Evolutionary conservation across 2,888 invertebrate genomes (phyloP).

Genomic region (Stomorhina lunata): DNA sequence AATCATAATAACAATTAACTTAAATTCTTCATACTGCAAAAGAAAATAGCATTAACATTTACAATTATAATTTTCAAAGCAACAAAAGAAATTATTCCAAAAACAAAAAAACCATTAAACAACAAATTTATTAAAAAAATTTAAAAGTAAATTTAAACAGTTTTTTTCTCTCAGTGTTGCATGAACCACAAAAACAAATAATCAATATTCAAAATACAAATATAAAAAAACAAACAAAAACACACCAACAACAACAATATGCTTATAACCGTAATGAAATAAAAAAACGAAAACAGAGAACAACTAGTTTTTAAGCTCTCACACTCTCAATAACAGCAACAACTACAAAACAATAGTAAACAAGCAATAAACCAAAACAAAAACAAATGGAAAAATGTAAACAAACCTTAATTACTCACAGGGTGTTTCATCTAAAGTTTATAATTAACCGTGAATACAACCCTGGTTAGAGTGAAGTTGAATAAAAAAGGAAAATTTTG

Average conservation of each 20-base stretch:
- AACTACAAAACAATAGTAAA: slow-evolving; percentile 17
- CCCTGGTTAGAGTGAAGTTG: not conserved
- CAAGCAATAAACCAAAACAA: slow-evolving; percentile 4
- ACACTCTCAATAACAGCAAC: slow-evolving; percentile 14
- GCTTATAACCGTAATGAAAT: slow-evolving; percentile 50
- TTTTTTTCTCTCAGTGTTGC: slow-evolving; percentile 64
- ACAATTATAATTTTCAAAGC: not conserved
- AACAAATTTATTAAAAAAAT: slow-evolving; percentile 22
- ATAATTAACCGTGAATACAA: not conserved
- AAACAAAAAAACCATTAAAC: not conserved
- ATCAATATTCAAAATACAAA: slow-evolving; percentile 28
- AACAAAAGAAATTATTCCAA: slow-evolving; percentile 5
- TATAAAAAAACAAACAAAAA: slow-evolving; percentile 4
- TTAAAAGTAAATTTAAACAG: slow-evolving; percentile 34
- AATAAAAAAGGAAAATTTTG: no score
- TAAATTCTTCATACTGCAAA: not conserved
- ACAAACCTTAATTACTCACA: slow-evolving; percentile 24
- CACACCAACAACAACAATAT: slow-evolving; percentile 39
- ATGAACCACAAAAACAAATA: slow-evolving; percentile 51
- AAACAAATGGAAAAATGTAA: not conserved
- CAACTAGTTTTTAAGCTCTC: slow-evolving; percentile 34
- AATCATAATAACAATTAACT: slow-evolving; percentile 42
- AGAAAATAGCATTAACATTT: no score
- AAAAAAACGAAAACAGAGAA: slow-evolving; percentile 9
- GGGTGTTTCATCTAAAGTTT: slow-evolving; percentile 4